Base-by-base conservation (phyloP, 2,113 vertebrate genomes). In the Nothocercus nigrocapillus region DNA sequence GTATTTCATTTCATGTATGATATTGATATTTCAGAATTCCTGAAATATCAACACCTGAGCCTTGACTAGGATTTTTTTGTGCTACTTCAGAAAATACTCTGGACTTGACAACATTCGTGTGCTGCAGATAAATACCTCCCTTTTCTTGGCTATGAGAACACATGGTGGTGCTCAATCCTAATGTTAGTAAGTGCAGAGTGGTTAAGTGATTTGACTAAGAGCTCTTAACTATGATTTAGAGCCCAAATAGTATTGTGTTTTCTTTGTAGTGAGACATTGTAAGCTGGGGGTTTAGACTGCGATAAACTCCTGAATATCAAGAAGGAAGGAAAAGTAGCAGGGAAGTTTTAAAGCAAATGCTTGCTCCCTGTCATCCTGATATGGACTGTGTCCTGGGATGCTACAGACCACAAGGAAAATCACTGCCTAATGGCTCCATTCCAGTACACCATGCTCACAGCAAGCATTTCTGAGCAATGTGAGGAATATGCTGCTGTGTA, bases 121-220 rank as follows among this genome's bases (percentile, higher is more conserved):
- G 56, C 32, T 73, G 13, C 51, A 61, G 45, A 68, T n/a, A 86
- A 94, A 70, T 54, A 85, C 0, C 2, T 84, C 8, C 19, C 81
- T 92, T 85, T 68, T 61, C 30, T 88, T 90, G 90, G 74, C 86
- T 87, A 30, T 84, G 84, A 84, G 83, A 96, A 97, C 93, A 4
- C 94, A 89, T 58, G 95, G 96, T 92, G 95, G 95, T 96, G 93
- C 96, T 97, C 91, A 92, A 82, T 90, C 89, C 95, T 79, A 94
- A 92, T 58, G 4, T 16, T 84, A 54, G 69, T 69, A 88, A 88
- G 56, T 38, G 38, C 64, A 78, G 53, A 93, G 64, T 68, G 38
- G 49, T 64, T 38, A 76, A 86, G 27, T 47, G 62, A 90, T 92
- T 89, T 75, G 20, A 38, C 45, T 75, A 62, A 68, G 25, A 78